A percentile compares a stretch with the other conserved stretches of the same genome.
Conservation (phyloP, 2,113 vertebrate species). For the Laticauda colubrina region DNA sequence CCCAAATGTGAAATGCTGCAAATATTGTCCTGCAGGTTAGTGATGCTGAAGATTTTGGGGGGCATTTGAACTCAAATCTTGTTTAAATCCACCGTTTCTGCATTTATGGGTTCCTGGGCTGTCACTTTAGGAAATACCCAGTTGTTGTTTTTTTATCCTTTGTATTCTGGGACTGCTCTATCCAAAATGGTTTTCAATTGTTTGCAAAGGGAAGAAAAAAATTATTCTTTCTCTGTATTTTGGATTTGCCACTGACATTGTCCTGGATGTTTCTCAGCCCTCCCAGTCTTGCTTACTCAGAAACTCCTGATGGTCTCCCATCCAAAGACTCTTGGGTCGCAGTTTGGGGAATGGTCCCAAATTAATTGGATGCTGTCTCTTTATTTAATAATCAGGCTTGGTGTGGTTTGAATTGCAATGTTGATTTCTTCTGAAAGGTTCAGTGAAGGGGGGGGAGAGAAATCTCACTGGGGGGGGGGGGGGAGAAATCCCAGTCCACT, state of each 20-base stretch:
- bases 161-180: neutral
- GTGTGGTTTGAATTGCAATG: neutral
- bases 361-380: neutral
- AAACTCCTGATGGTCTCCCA: neutral
- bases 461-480: neutral
- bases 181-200: neutral
- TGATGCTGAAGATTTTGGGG: neutral
- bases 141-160: neutral
- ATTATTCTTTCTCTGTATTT: neutral
- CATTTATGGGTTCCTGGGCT: neutral
- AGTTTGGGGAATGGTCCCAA: neutral
- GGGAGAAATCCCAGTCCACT: neutral
- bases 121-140: neutral
- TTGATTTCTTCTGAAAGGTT: neutral
- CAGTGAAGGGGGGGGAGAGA: neutral
- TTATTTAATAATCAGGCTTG: neutral
- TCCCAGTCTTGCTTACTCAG: neutral
- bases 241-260: neutral
- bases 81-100: neutral
- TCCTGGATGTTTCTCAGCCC: neutral
- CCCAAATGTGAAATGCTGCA: slow-evolving; percentile 19
- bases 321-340: neutral
- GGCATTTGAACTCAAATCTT: neutral
- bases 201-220: neutral
- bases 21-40: slow-evolving; percentile 51